Percentiles rank a stretch among this genome's conserved stretches.
These are phyloP conservation scores for Mesopsocus fuscifrons DNA, from an alignment of 2,888 invertebrate species.

Conservation along the genomic window DNA sequence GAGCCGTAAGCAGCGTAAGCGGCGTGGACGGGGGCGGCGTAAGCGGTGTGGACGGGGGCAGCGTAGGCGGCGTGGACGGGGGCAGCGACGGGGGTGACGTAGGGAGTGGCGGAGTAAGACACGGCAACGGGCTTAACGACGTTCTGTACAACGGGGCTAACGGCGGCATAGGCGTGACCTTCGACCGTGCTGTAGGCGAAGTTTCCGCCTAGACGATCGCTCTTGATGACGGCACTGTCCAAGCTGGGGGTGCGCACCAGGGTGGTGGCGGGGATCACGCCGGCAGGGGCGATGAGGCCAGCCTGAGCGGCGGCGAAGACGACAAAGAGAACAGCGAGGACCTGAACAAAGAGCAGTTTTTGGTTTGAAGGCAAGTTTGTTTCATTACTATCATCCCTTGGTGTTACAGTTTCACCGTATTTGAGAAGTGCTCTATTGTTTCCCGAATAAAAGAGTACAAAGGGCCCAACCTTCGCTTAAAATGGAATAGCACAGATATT, in stretches of 20 bases:
- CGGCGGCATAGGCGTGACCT: constrained; percentile 21
- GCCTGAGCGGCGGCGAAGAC: constrained; percentile 16
- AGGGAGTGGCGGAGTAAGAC: constrained; percentile 17
- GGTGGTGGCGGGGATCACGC: constrained; percentile 15
- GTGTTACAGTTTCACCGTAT: too few relatives aligned
- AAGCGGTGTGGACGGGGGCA: neutral
- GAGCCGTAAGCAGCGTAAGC: neutral
- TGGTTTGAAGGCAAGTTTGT: too few relatives aligned
- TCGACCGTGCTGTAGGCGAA: constrained; percentile 23
- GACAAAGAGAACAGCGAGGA: constrained; percentile 12
- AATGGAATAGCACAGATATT: too few relatives aligned
- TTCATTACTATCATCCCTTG: too few relatives aligned
- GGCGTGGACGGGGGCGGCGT: constrained; percentile 1
- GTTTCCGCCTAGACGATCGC: constrained; percentile 23
- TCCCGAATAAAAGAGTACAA: too few relatives aligned
- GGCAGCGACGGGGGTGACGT: constrained; percentile 14
- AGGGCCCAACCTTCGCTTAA: too few relatives aligned
- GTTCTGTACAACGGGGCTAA: constrained; percentile 20
- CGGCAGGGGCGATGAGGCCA: constrained; percentile 13
- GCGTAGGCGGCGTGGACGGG: constrained; percentile 14
- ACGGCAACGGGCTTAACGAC: constrained; percentile 21
- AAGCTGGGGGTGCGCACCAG: constrained; percentile 21
- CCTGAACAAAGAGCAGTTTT: constrained; percentile 7
- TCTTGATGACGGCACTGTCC: constrained; percentile 23
- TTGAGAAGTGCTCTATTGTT: too few relatives aligned